Conservation (phyloP, 2,797 vertebrate genomes). For the Lagorchestes hirsutus region DNA sequence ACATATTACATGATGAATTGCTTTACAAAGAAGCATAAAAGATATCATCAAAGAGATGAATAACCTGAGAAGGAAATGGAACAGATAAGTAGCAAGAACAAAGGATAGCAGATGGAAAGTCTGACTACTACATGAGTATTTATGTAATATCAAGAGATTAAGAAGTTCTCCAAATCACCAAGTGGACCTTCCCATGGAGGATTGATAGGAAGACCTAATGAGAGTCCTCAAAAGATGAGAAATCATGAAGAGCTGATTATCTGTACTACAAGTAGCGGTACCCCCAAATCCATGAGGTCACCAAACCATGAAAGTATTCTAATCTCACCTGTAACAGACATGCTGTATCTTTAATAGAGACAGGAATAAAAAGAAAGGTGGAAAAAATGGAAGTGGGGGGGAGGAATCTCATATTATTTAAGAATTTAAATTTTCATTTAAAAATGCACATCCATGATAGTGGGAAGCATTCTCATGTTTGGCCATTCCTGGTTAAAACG, state of each 20-base stretch:
- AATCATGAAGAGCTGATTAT: neutral
- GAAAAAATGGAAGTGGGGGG: neutral
- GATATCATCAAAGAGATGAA: neutral
- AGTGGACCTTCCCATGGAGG: neutral
- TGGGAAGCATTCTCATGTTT: neutral
- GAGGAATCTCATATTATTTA: neutral
- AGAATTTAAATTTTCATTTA: neutral
- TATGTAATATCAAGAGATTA: neutral
- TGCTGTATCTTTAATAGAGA: neutral
- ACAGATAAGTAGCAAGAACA: neutral
- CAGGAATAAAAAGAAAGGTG: neutral
- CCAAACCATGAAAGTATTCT: neutral
- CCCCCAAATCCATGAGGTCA: neutral
- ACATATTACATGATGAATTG: neutral
- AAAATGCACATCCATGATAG: neutral
- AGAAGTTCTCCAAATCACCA: neutral
- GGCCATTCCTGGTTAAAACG: neutral
- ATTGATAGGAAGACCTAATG: neutral
- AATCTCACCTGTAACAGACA: neutral
- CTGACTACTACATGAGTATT: neutral
- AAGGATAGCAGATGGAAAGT: neutral
- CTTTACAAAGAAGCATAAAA: neutral
- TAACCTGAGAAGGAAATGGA: neutral
- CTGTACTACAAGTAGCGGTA: neutral
- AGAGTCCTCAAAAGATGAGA: neutral